Evolutionary conservation across 2,797 vertebrate genomes (phyloP).

Genomic region (Etheostoma nigrum): DNA sequence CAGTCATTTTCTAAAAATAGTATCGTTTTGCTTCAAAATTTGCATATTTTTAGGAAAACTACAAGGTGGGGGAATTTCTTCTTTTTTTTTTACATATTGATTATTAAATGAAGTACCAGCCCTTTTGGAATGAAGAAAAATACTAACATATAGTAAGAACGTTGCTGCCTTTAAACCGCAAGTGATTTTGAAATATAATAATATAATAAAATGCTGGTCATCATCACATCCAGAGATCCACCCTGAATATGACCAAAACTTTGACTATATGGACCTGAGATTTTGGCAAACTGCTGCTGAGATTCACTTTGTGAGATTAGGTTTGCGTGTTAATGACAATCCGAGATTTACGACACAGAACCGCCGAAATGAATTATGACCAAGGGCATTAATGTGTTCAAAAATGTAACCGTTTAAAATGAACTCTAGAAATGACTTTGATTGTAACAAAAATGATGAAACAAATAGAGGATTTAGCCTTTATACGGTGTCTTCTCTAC

Average conservation of each 20-base stretch:
- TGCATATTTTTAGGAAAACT: slow-evolving; percentile 63
- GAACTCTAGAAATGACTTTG: slow-evolving; percentile 2
- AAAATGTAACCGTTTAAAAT: slow-evolving; percentile 14
- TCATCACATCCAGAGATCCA: slow-evolving; percentile 57
- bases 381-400: slow-evolving; percentile 18
- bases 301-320: slow-evolving; percentile 52
- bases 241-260: slow-evolving; percentile 70
- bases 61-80: slow-evolving; percentile 24
- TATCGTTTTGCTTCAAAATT: slow-evolving; percentile 37
- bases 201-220: slow-evolving; percentile 65
- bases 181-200: slow-evolving; percentile 43
- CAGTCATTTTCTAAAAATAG: slow-evolving; percentile 28
- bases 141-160: slow-evolving; percentile 34
- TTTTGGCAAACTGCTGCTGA: slow-evolving; percentile 70
- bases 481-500: background rate
- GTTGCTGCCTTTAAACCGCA: slow-evolving; percentile 31
- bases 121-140: slow-evolving; percentile 70
- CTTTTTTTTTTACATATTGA: slow-evolving; percentile 33
- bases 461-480: background rate
- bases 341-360: slow-evolving; percentile 12
- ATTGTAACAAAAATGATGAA: slow-evolving; percentile 9
- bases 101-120: slow-evolving; percentile 72
- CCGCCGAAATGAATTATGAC: slow-evolving; percentile 32
- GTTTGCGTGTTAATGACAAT: slow-evolving; percentile 39
- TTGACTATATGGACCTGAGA: slow-evolving; percentile 82